phyloP scores from a whole-genome alignment of 1,140 invertebrate species.

The Parasteatoda tepidariorum region DNA sequence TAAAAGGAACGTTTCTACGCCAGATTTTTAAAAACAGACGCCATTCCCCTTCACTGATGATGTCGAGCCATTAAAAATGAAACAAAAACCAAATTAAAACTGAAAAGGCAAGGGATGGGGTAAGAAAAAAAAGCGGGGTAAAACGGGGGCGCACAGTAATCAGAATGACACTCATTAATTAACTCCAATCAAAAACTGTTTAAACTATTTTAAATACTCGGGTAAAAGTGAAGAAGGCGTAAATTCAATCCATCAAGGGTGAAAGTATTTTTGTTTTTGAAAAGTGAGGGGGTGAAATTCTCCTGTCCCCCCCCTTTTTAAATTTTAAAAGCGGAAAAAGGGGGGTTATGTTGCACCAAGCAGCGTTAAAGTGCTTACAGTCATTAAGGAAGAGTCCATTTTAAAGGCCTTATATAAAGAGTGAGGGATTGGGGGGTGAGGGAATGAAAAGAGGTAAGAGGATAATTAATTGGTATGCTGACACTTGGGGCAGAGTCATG shows the following conservation, averaged over 20 bases:
- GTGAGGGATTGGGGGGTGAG: neutral
- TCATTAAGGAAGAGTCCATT: constrained; percentile 33
- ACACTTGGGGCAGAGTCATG: constrained; percentile 9
- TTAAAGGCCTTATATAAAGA: constrained; percentile 7
- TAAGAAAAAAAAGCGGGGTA: neutral
- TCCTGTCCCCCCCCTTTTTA: neutral
- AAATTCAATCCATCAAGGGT: constrained; percentile 28
- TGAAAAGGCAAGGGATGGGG: neutral
- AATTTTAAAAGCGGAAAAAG: constrained; percentile 37
- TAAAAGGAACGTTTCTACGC: neutral
- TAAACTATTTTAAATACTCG: constrained; percentile 53
- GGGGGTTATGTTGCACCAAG: neutral
- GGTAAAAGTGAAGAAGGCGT: constrained; percentile 30
- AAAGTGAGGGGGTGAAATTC: neutral
- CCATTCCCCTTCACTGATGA: neutral
- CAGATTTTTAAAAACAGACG: neutral
- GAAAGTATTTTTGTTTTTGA: neutral
- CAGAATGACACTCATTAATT: constrained; percentile 46
- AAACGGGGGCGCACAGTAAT: neutral
- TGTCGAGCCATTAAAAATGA: neutral
- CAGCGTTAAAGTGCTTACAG: constrained; percentile 33
- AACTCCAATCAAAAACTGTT: constrained; percentile 50
- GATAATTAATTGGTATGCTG: constrained; percentile 41
- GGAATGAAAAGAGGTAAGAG: constrained; percentile 30
- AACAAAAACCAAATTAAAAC: neutral